Base-by-base conservation (phyloP, 2,797 vertebrate species). In the Acipenser ruthenus region DNA sequence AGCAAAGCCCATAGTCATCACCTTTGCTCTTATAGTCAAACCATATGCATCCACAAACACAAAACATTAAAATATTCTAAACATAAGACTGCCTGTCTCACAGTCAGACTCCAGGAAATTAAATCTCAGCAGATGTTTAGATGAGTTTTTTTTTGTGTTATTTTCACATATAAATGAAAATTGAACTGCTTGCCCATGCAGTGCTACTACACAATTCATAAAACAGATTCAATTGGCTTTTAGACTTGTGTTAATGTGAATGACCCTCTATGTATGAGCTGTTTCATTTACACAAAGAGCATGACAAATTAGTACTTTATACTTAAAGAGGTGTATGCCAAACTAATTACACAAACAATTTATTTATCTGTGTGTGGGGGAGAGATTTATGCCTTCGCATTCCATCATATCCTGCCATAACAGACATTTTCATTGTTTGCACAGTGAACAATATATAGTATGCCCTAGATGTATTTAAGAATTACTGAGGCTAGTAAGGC, bases 271-370 rank as follows among this genome's bases (percentile, higher is more conserved):
- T n/a, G 52, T 8, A 8, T 53, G 12, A 12, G 8, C 2, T 53
- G 12, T 53, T 12, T 53, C 8, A 53, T 53, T 55, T 55, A 55
- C 52, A 55, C n/a, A n/a, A n/a, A 55, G 52, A 55, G 52, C 52
- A 7, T 55, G 52, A n/a, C 3, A 55, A 55, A 55, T 55, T 9
- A 55, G 52, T 55, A 9, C 9, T 55, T 55, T 55, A 55, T n/a
- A 55, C 52, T 55, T 55, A 55, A 55, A 55, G 52, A 0, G 4
- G 2, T 9, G 6, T 55, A 55, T 55, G 4, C 52, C 52, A 55
- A 55, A 55, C 52, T 55, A 55, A 55, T 55, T 55, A 55, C 6
- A 55, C 52, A 55, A 55, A 55, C 52, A 55, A 55, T 55, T 55
- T n/a, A 55, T 55, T 55, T 55, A 55, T 55, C 52, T 55, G 9